Base-by-base conservation (phyloP, 2,797 vertebrate genomes). In the Labeo calbasu region DNA sequence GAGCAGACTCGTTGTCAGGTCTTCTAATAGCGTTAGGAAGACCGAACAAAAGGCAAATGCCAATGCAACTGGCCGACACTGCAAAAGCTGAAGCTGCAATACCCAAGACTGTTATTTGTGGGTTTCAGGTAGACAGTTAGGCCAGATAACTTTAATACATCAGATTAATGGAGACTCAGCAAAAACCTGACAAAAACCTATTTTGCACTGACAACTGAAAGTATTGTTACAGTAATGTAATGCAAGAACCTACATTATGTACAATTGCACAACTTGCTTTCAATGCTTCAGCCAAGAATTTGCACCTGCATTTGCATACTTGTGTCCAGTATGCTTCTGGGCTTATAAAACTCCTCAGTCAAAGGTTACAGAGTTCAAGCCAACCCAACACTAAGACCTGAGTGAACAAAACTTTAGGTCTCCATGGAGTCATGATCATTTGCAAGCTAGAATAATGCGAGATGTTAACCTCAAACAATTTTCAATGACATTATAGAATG, bases 1-100 rank as follows among this genome's bases (percentile, higher is more conserved):
- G 61, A 88, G 70, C 53, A 79, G 76, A 82, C 36, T 65, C 48
- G 51, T 79, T 85, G 81, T 80, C 61, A 66, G 70, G 77, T 70
- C 61, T 78, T 81, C 53, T 84, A 86, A 84, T 71, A 71, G 77
- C 32, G 23, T 79, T 80, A 61, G 51, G 61, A 76, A 79, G 40
- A 82, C 46, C 4, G 46, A 75, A 83, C 50, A 75, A 75, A 78
- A 59, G 10, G 14, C 65, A 72, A 76, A 79, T 32, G 12, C 8
- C 66, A 68, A 76, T 46, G 61, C 25, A 63, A 61, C 50, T 36
- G 4, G 23, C 25, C 28, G 63, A 53, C 25, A 11, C 46, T 48
- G 69, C 19, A n/a, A 23, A 83, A 50, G 5, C 25, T 28, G 25
- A 12, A 66, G n/a, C 40, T 15, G 5, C 40, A 77, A 77, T 57